phyloP scores from a whole-genome alignment of 2,797 vertebrate genomes.

The Melanitta fusca region DNA sequence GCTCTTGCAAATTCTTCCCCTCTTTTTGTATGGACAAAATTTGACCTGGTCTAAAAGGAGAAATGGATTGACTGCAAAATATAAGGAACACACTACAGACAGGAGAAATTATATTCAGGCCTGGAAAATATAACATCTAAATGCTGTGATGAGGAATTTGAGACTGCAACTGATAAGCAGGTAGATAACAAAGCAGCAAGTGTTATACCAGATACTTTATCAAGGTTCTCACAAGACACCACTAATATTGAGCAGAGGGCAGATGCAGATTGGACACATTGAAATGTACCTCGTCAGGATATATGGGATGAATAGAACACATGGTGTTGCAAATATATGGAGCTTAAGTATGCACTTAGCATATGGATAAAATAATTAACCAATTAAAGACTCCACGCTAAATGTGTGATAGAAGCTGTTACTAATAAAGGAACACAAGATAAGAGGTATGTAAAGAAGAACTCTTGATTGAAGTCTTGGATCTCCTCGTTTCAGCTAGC shows the following conservation, averaged over 20 bases:
- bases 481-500: neutral
- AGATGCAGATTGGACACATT: neutral
- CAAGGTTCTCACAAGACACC: neutral
- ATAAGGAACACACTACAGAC: neutral
- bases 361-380: neutral
- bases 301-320: rapidly evolving
- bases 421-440: neutral
- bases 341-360: neutral
- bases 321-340: neutral
- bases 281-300: neutral
- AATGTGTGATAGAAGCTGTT: neutral
- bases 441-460: neutral
- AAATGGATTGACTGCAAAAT: neutral
- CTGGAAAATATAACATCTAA: neutral
- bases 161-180: neutral
- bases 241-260: neutral
- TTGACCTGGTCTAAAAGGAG: neutral
- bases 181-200: neutral
- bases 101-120: neutral
- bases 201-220: neutral
- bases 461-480: neutral
- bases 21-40: neutral
- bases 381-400: neutral
- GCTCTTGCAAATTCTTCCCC: neutral
- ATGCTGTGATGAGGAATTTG: neutral